These are phyloP conservation scores for Protobothrops flavoviridis DNA, from an alignment of 2,113 vertebrate genomes.

Conservation along the genomic window DNA sequence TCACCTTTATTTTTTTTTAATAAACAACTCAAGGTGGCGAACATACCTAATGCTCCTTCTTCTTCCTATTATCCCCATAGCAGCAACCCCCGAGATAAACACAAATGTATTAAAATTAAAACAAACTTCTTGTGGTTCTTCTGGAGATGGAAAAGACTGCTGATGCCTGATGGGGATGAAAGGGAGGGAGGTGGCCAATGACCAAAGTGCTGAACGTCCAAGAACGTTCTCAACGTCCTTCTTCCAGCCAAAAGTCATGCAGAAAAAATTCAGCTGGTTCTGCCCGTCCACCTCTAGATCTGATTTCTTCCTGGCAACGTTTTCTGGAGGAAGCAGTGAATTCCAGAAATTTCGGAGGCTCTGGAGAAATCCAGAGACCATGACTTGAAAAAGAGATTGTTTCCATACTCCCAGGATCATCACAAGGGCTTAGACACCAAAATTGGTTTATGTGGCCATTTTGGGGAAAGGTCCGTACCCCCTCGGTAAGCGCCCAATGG, in stretches of 20 bases:
- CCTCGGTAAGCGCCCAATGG: too few relatives aligned
- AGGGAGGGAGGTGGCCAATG: background rate
- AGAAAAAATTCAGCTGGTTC: background rate
- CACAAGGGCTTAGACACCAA: background rate
- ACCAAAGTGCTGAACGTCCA: background rate
- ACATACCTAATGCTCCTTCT: background rate
- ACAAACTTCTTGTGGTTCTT: background rate
- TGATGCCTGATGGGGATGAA: background rate
- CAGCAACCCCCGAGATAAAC: background rate
- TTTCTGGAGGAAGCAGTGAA: background rate
- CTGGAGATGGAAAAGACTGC: background rate
- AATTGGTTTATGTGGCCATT: background rate
- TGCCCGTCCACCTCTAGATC: background rate
- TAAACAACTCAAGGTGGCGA: background rate
- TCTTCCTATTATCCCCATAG: background rate
- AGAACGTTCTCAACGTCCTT: background rate
- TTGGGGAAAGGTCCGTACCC: background rate
- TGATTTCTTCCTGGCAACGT: background rate
- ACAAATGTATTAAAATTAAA: background rate
- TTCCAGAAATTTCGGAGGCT: background rate
- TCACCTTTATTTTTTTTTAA: background rate
- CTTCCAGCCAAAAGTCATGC: background rate
- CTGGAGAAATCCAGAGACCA: background rate
- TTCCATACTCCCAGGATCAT: background rate
- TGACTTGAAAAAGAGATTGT: background rate